Conservation (phyloP, 2,888 invertebrate species). For the Spilarctia lutea region DNA sequence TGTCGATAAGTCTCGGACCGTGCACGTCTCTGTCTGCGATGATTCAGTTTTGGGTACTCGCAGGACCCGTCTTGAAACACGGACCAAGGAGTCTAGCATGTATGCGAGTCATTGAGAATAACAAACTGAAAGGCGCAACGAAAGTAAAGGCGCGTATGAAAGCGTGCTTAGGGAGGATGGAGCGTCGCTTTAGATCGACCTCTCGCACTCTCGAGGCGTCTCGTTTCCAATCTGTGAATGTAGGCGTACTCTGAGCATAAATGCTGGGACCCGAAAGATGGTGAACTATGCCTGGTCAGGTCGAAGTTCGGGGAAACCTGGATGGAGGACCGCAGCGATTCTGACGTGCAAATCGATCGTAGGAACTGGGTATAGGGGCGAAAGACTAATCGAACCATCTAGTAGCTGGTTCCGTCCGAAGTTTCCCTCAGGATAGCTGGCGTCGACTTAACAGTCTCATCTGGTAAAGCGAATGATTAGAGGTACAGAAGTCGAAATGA, state of each 20-base stretch:
- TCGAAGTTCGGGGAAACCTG: constrained; percentile 90
- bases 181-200: constrained; percentile 67
- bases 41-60: constrained; percentile 78
- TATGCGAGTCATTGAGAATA: constrained; percentile 89
- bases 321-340: constrained; percentile 91
- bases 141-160: constrained; percentile 84
- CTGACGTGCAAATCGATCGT: constrained; percentile 94
- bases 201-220: constrained; percentile 87
- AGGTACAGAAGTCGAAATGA: constrained; percentile 90
- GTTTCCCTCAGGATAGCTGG: constrained; percentile 92
- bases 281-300: constrained; percentile 91
- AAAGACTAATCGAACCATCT: constrained; percentile 92
- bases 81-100: constrained; percentile 81
- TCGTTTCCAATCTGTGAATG: constrained; percentile 75
- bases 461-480: constrained; percentile 93
- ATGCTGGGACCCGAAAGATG: constrained; percentile 91
- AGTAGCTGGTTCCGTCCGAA: constrained; percentile 92
- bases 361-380: constrained; percentile 91
- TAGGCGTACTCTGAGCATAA: constrained; percentile 88
- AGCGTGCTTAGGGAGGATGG: constrained; percentile 77
- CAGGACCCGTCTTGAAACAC: constrained; percentile 90
- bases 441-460: constrained; percentile 84
- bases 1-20: constrained; percentile 65
- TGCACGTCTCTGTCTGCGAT: constrained; percentile 67
- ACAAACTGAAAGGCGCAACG: constrained; percentile 88